Evolutionary conservation across 2,888 invertebrate genomes (phyloP).

Genomic region (Alloplasta piceator): DNA sequence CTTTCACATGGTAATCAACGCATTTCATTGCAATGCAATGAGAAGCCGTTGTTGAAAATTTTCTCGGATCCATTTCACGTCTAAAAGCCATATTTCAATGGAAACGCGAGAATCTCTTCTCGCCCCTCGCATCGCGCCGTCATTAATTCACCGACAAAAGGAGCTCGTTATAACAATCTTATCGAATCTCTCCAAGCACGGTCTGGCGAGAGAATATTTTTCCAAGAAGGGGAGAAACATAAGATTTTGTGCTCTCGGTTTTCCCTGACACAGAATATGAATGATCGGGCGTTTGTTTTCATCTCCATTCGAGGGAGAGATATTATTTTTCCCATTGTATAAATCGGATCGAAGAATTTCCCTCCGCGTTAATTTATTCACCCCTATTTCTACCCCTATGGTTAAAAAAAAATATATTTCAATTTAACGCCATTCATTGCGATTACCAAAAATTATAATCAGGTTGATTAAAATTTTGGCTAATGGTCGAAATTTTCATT

Average conservation of each 20-base stretch:
- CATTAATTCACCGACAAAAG: constrained; percentile 32
- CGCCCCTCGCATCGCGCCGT: constrained; percentile 14
- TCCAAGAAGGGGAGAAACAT: neutral
- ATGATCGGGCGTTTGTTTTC: neutral
- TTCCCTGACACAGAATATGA: neutral
- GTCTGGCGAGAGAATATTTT: neutral
- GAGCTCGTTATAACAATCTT: constrained; percentile 52
- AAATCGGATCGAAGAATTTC: too few relatives aligned
- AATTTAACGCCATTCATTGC: too few relatives aligned
- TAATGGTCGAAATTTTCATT: too few relatives aligned
- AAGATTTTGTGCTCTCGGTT: constrained; percentile 5
- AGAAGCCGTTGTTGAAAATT: neutral
- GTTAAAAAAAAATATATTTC: too few relatives aligned
- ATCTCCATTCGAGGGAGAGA: too few relatives aligned
- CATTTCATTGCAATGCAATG: too few relatives aligned
- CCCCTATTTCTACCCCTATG: too few relatives aligned
- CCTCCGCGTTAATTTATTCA: too few relatives aligned
- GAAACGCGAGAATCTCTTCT: neutral
- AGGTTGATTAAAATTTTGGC: too few relatives aligned
- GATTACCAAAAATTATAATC: too few relatives aligned
- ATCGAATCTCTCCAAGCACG: constrained; percentile 13
- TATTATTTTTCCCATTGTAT: too few relatives aligned
- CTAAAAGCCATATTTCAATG: neutral
- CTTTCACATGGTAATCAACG: too few relatives aligned
- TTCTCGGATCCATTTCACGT: neutral